Evolutionary conservation across 2,113 vertebrate genomes (phyloP).

Genomic region (Girardinichthys multiradiatus): DNA sequence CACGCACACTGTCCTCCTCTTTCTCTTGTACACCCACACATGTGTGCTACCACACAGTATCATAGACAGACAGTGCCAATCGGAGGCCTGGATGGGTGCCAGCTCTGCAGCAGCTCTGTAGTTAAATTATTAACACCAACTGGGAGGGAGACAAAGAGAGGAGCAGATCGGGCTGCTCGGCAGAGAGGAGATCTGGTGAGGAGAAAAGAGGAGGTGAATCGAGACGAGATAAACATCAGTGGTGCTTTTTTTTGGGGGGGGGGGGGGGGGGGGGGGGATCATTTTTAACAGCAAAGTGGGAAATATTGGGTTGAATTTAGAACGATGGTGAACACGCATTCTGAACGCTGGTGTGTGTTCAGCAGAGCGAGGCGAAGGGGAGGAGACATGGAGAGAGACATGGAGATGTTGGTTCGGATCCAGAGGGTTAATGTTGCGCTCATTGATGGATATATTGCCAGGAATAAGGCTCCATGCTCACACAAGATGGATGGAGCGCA

Average conservation of each 20-base stretch:
- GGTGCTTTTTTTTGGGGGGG: too few relatives aligned
- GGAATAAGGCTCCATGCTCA: constrained; percentile 70
- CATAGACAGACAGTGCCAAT: constrained; percentile 78
- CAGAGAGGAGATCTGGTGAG: constrained; percentile 60
- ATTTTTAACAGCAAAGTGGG: constrained; percentile 4
- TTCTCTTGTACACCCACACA: constrained; percentile 74
- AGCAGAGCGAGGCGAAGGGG: constrained; percentile 67
- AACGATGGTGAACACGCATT: constrained; percentile 70
- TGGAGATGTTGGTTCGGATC: constrained; percentile 80
- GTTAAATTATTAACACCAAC: constrained; percentile 82
- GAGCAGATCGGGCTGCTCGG: constrained; percentile 56
- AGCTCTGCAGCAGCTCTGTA: constrained; percentile 79
- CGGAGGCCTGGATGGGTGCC: constrained; percentile 75
- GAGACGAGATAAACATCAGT: constrained; percentile 47
- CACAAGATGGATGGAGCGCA: constrained; percentile 74
- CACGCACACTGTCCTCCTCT: constrained; percentile 34
- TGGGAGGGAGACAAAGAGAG: constrained; percentile 76
- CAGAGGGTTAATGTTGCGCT: constrained; percentile 83
- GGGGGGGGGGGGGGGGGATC: too few relatives aligned
- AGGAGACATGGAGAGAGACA: constrained; percentile 76
- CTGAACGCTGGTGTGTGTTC: constrained; percentile 60
- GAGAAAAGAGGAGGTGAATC: constrained; percentile 61
- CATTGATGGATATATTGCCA: constrained; percentile 81
- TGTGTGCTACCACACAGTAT: constrained; percentile 71
- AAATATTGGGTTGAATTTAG: constrained; percentile 36